A percentile compares a stretch with the other conserved stretches of the same genome.
Conservation (phyloP, 2,888 invertebrate genomes). For the Pediacus dermestoides region DNA sequence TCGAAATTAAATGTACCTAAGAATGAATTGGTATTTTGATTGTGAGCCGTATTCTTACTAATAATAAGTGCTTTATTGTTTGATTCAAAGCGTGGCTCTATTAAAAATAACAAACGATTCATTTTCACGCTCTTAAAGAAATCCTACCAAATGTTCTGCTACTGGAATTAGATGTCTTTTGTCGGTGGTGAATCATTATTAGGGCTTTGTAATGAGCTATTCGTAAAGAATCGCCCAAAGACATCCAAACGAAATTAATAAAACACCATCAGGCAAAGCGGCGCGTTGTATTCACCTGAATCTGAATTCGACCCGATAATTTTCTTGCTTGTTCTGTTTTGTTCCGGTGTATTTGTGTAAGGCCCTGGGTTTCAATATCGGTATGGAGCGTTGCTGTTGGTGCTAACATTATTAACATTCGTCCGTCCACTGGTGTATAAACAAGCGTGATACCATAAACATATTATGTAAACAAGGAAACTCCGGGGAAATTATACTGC, state of each 20-base stretch:
- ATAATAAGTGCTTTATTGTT: slow-evolving; percentile 17
- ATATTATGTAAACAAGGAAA: slow-evolving; percentile 50
- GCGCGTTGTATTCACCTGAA: too few species aligned
- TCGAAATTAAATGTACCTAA: slow-evolving; percentile 31
- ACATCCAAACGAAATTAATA: too few species aligned
- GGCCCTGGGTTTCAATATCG: too few species aligned
- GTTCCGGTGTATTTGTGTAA: too few species aligned
- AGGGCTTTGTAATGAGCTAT: too few species aligned
- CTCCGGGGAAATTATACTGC: slow-evolving; percentile 50
- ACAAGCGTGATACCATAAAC: slow-evolving; percentile 42
- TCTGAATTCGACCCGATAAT: too few species aligned
- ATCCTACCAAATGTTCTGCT: slow-evolving; percentile 1
- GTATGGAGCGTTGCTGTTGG: too few species aligned
- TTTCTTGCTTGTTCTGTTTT: too few species aligned
- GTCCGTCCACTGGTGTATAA: slow-evolving; percentile 30
- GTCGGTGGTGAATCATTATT: too few species aligned
- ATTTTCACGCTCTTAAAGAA: slow-evolving; percentile 25
- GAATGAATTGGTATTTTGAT: slow-evolving; percentile 26
- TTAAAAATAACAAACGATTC: slow-evolving; percentile 34
- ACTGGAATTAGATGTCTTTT: too few species aligned
- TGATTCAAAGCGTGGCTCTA: slow-evolving; percentile 15
- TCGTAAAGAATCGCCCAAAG: too few species aligned
- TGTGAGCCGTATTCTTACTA: slow-evolving; percentile 17
- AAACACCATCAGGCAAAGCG: too few species aligned
- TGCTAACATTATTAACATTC: slow-evolving; percentile 18